Conservation (phyloP, 2,888 invertebrate species). For the Crossocerus cetratus region DNA sequence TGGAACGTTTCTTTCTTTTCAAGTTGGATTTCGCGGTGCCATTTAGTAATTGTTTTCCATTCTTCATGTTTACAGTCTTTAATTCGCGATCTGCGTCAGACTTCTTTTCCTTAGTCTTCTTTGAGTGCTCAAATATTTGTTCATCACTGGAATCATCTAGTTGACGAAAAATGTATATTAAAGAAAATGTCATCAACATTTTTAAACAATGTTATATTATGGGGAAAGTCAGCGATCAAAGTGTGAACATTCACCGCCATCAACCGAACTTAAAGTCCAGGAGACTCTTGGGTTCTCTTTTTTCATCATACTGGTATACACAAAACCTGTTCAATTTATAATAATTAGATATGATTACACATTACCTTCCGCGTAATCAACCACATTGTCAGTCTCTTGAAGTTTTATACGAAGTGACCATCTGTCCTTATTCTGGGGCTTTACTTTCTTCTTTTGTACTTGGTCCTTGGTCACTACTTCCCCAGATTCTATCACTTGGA, state of each 20-base stretch:
- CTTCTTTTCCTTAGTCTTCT: constrained; percentile 32
- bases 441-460: too few relatives aligned
- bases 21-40: not conserved
- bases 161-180: constrained; percentile 19
- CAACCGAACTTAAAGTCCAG: constrained; percentile 50
- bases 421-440: constrained; percentile 53
- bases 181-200: constrained; percentile 9
- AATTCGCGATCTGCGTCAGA: constrained; percentile 13
- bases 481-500: constrained; percentile 49
- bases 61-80: constrained; percentile 7
- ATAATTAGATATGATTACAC: not conserved
- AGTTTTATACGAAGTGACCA: constrained; percentile 69
- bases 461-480: too few relatives aligned
- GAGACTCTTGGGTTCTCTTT: constrained; percentile 53
- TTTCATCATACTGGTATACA: constrained; percentile 51
- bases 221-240: constrained; percentile 73
- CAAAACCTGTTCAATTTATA: too few relatives aligned
- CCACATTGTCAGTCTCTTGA: constrained; percentile 36
- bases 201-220: not conserved
- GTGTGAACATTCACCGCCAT: constrained; percentile 65
- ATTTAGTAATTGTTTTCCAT: constrained; percentile 7
- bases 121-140: constrained; percentile 54
- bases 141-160: constrained; percentile 51
- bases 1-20: not conserved
- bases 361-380: constrained; percentile 38